phyloP scores from a whole-genome alignment of 2,888 invertebrate genomes.

The Monoplex corrugatus region DNA sequence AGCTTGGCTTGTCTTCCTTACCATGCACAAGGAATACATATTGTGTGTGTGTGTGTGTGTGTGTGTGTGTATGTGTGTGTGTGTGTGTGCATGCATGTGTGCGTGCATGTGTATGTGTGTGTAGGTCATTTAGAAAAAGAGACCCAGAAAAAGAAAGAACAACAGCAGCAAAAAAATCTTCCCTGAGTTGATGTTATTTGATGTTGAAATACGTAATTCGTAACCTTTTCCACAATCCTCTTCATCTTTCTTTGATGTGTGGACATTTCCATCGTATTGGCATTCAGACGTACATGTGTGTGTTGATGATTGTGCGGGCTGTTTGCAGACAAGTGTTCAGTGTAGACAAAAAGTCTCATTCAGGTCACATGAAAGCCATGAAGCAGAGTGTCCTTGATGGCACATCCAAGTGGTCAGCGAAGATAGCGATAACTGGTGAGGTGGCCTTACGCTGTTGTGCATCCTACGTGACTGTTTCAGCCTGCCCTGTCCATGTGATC shows the following conservation, averaged over 20 bases:
- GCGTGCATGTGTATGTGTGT: neutral
- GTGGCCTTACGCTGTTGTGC: neutral
- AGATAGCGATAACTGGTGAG: constrained; percentile 99
- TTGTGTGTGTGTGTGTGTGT: no score
- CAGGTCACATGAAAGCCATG: constrained; percentile 98
- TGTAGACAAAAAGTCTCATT: constrained; percentile 93
- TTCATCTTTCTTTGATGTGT: neutral
- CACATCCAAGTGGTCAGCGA: constrained; percentile 99
- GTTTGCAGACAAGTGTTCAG: constrained; percentile 94
- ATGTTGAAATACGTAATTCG: neutral
- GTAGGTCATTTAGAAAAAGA: no score
- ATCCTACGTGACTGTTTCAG: neutral
- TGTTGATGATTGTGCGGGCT: neutral
- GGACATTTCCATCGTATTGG: neutral
- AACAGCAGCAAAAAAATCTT: no score
- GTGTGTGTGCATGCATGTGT: neutral
- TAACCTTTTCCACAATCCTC: neutral
- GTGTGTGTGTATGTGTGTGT: neutral
- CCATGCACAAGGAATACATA: no score
- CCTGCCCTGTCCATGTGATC: no score
- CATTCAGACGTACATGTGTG: neutral
- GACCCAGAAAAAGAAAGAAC: no score
- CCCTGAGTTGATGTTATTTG: no score
- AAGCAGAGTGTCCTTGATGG: constrained; percentile 99
- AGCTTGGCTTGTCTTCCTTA: no score